Evolutionary conservation across 2,888 invertebrate genomes (phyloP), one percentile per base, ranked within the genome.

Genomic region (Nasonia oneida): DNA sequence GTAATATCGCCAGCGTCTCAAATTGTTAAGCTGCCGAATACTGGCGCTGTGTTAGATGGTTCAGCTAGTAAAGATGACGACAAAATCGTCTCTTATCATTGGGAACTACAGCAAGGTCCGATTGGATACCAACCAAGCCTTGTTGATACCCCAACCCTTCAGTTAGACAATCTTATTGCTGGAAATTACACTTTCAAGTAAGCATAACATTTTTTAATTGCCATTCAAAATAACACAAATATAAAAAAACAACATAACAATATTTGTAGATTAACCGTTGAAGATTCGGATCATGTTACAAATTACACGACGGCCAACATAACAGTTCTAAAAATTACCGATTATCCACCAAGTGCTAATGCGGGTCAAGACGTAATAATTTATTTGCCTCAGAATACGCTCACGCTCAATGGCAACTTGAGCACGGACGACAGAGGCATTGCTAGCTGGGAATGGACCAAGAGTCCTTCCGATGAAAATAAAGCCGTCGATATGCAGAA

Each of bases 401-500:
- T 98, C 14, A 97, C 97, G 0, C 94, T 99, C 39, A 98, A 98
- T 93, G 99, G 98, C 5, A 98, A 97, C 90, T 94, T 97, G 86
- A 98, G 98, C 87, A 97, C 97, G 0, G 99, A 99, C 91, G 99
- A 99, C 93, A 97, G 98, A 90, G 98, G 97, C 89, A 98, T 99
- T 89, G 96, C 96, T 0, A 97, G 96, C 39, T 99, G 98, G 97
- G 98, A 98, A 93, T 99, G 99, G 99, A 98, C 98, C 0, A 98
- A 98, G 92, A 97, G 97, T 78, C 96, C 97, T 0, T 96, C 97
- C 76, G 97, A 97, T 91, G 97, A 97, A 88, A 96, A 97, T 89
- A 97, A 98, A 92, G 98, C 98, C 0, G 98, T 98, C 14, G 98
- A 98, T 91, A 98, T 98, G 98, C 98, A 98, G 95, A 97, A 98